Evolutionary conservation across 2,797 vertebrate genomes (phyloP), one percentile per base, ranked within the genome.

Genomic region (Phrynocephalus guinanensis): DNA sequence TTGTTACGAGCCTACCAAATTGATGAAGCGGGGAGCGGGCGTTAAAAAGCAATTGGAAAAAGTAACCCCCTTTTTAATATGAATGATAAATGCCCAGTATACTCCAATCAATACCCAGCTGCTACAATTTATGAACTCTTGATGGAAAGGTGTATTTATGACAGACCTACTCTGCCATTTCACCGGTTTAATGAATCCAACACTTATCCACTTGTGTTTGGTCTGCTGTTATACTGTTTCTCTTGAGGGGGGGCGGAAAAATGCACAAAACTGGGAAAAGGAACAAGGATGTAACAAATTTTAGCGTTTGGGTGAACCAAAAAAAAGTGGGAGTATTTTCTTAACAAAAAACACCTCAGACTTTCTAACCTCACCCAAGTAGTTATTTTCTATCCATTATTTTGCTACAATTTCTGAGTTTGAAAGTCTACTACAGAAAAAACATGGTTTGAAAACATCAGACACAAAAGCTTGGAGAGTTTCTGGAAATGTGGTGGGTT

Each of bases 81-180:
- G 81, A 82, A 79, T 70, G 83, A 88, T 85, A 83, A 83, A 75
- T 3, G 44, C 82, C 83, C 79, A 78, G 83, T 13, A 63, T 89
- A 87, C 48, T 73, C 26, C 11, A 28, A 48, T 83, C 89, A 87
- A 16, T 5, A 5, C 86, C 79, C 83, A 89, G 79, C 30, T 38
- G 76, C 22, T 44, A 38, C 67, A 84, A 84, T 20, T 83, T 86
- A 85, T 0, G 1, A 0, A 0, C 16, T 38, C 10, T 72, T 73
- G 63, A 75, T 18, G 79, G 79, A 91, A 71, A 6, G 11, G 30
- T 73, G 84, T 10, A 20, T 48, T 52, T 83, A 79, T 0, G 0
- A 18, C 28, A 67, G 56, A 18, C 33, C 15, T 66, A 70, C n/a
- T 63, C 56, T 48, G 2, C 44, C 13, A 82, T 67, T 87, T 91